Evolutionary conservation across 1,140 invertebrate genomes (phyloP).

Genomic region (Drosophila mauritiana): DNA sequence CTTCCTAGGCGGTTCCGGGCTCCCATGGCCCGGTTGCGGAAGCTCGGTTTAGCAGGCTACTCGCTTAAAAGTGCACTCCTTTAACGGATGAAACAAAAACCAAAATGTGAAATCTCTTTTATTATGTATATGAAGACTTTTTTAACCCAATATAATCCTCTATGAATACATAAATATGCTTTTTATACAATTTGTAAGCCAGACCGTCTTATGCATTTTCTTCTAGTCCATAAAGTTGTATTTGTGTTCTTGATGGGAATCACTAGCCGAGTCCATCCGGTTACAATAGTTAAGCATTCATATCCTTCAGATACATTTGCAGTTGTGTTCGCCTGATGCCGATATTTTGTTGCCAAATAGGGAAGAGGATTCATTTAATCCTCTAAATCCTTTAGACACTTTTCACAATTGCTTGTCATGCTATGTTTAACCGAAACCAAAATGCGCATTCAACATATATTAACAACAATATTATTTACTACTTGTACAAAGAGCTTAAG

Average conservation of each 20-base stretch:
- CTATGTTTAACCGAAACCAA: too few species aligned
- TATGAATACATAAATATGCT: constrained; percentile 41
- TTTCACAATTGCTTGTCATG: too few species aligned
- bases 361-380: too few species aligned
- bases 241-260: background rate
- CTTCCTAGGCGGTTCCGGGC: constrained; percentile 7
- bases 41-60: constrained; percentile 2
- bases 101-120: constrained; percentile 53
- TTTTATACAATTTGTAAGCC: constrained; percentile 48
- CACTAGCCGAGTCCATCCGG: too few species aligned
- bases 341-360: too few species aligned
- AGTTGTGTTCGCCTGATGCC: too few species aligned
- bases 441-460: too few species aligned
- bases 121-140: constrained; percentile 42
- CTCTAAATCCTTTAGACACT: too few species aligned
- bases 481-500: too few species aligned
- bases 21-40: background rate
- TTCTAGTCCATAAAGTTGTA: background rate
- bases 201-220: constrained; percentile 8
- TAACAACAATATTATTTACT: too few species aligned
- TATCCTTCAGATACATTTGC: too few species aligned
- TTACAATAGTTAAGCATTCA: too few species aligned
- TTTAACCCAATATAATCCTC: constrained; percentile 29
- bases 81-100: constrained; percentile 7
- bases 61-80: background rate